Base-by-base conservation (phyloP, 2,888 invertebrate genomes). In the Stenchaetothrips biformis region DNA sequence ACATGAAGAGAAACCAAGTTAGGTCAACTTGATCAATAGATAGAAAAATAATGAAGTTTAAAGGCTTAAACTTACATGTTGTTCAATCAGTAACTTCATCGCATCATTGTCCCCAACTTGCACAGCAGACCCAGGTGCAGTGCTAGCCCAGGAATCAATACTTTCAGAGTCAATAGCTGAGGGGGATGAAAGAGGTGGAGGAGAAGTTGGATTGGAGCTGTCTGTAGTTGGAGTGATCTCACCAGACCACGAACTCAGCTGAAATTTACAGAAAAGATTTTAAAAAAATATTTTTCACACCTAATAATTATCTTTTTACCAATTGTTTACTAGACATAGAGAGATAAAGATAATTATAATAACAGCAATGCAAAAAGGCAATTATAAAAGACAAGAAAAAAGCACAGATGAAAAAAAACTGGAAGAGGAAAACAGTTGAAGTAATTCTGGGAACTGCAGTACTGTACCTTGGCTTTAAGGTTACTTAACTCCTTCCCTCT, bases 81-180 rank as follows among this genome's bases (percentile, higher is more conserved):
- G 90, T 83, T 91, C 91, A 49, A 93, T 91, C 59, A 92, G 90
- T 80, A 93, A 92, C 84, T 90, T 90, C 84, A 93, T 90, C 82
- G 88, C 89, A 83, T 89, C 88, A 1, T 74, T 74, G 25, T 74
- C 67, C 25, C 67, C 67, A 25, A 74, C 67, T 74, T 74, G 25
- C 21, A 74, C 67, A 21, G 67, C 67, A 21, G 67, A 74, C 11
- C 67, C 67, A 74, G 67, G 67, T 25, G 67, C 67, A 21, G 67
- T 74, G 67, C 67, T 74, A 25, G 67, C 67, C 67, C 67, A 74
- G 11, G 67, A 74, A 11, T 74, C 67, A 25, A 74, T n/a, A 25
- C 67, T 74, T 7, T 74, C 67, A 7, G 67, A 74, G 25, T 74
- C 67, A 21, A 74, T 74, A 25, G 67, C 67, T 37, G 79, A 79